Evolutionary conservation across 2,797 vertebrate species (phyloP).

Genomic region (Syncerus caffer): DNA sequence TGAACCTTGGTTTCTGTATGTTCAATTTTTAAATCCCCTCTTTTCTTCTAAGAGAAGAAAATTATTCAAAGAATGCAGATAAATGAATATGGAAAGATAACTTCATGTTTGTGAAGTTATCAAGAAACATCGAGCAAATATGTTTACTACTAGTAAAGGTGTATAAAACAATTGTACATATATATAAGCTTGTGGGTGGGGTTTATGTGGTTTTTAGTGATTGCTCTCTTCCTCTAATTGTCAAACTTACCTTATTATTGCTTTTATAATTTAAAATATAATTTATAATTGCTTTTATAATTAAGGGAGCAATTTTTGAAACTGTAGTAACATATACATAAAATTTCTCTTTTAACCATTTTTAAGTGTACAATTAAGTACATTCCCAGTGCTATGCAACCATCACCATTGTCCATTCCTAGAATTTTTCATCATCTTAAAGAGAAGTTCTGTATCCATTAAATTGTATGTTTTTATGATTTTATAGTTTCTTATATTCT

Average conservation of each 20-base stretch:
- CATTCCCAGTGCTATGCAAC: neutral
- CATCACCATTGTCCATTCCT: neutral
- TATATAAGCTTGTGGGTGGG: neutral
- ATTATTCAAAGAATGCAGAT: neutral
- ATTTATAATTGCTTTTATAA: neutral
- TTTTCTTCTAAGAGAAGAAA: neutral
- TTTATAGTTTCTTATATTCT: neutral
- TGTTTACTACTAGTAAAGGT: neutral
- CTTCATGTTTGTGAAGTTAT: neutral
- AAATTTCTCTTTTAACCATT: neutral
- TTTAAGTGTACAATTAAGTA: neutral
- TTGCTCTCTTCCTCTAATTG: neutral
- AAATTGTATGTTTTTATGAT: neutral
- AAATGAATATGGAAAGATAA: neutral
- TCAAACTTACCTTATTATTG: neutral
- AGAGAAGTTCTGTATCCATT: neutral
- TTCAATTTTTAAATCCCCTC: conserved; percentile 12
- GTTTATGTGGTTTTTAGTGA: neutral
- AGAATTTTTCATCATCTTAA: neutral
- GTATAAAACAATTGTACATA: neutral
- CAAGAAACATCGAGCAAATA: neutral
- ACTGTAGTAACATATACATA: neutral
- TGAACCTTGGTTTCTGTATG: conserved; percentile 5
- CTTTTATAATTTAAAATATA: conserved; percentile 25
- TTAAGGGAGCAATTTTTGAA: neutral